phyloP scores from a whole-genome alignment of 2,113 vertebrate genomes.

The Chauna torquata region DNA sequence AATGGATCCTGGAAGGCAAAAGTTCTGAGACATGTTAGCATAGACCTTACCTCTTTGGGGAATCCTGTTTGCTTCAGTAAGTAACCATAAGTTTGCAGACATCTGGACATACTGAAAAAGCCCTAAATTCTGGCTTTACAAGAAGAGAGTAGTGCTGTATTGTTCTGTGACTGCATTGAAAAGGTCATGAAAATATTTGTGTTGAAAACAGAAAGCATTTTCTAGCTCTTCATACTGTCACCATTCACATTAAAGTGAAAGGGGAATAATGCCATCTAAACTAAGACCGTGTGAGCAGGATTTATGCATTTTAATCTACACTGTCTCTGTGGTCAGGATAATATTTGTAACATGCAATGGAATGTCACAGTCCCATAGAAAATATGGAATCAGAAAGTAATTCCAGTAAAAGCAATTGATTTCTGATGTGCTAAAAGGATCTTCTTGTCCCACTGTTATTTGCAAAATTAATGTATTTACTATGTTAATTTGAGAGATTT shows the following conservation, averaged over 20 bases:
- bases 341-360: not conserved
- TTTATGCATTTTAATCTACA: conserved; percentile 19
- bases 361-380: conserved; percentile 4
- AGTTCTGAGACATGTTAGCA: not conserved
- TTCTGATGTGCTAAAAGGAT: conserved; percentile 41
- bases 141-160: not conserved
- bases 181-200: conserved; percentile 17
- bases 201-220: not conserved
- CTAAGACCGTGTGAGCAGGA: not conserved
- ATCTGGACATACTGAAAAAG: not conserved
- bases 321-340: not conserved
- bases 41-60: not conserved
- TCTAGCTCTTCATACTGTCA: not conserved
- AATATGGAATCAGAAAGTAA: conserved; percentile 39
- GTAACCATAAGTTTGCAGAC: not conserved
- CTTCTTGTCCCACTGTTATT: conserved; percentile 16
- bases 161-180: not conserved
- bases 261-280: not conserved
- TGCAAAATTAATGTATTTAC: conserved; percentile 52
- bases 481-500: conserved; percentile 59
- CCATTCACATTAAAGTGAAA: not conserved
- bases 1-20: conserved; percentile 17
- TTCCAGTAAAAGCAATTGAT: conserved; percentile 46
- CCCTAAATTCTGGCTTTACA: not conserved
- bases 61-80: not conserved